Evolutionary conservation across 2,888 invertebrate species (phyloP).

Genomic region (Melieria crassipennis): DNA sequence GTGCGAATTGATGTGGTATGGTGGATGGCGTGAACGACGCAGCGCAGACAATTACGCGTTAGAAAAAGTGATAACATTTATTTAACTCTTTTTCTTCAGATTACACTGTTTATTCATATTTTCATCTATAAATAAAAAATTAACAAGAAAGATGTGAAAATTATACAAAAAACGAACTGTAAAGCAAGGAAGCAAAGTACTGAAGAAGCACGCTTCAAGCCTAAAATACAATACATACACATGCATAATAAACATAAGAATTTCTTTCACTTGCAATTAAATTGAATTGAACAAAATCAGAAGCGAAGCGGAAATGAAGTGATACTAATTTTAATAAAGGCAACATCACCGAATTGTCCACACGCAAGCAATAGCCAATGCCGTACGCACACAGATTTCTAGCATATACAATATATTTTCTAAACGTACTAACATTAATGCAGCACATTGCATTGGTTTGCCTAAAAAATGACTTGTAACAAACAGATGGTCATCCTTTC

Average conservation of each 20-base stretch:
- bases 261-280: not conserved
- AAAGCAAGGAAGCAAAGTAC: constrained; percentile 17
- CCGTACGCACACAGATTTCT: too few species aligned
- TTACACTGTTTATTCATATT: constrained; percentile 24
- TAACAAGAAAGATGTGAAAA: not conserved
- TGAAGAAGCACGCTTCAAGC: constrained; percentile 9
- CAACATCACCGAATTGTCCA: not conserved
- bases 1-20: too few species aligned
- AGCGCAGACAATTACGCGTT: not conserved
- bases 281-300: too few species aligned
- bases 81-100: constrained; percentile 25
- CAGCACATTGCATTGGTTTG: too few species aligned
- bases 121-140: constrained; percentile 24
- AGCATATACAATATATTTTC: too few species aligned
- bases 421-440: too few species aligned
- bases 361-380: too few species aligned
- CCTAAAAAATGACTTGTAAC: too few species aligned
- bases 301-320: too few species aligned
- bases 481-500: too few species aligned
- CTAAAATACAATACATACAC: constrained; percentile 28
- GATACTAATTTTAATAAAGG: too few species aligned
- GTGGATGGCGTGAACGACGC: too few species aligned
- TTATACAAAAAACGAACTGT: not conserved
- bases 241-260: constrained; percentile 4
- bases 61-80: constrained; percentile 28